Conservation (phyloP, 1,140 invertebrate species). For the Pseudomyrmex pallidus region DNA sequence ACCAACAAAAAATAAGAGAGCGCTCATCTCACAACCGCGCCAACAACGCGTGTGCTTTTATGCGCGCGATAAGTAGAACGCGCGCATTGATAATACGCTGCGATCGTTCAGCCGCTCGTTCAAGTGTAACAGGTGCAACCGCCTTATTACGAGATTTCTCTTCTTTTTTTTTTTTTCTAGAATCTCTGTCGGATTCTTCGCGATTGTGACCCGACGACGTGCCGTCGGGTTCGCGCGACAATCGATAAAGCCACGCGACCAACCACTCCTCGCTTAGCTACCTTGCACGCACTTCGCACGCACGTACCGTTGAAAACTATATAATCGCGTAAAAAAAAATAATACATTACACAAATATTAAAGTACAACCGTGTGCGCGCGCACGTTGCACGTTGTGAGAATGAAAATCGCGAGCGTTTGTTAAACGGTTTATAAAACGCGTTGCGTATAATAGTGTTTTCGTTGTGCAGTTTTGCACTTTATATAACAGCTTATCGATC, state of each 20-base stretch:
- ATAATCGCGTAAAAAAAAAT: neutral
- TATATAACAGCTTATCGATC: constrained; percentile 22
- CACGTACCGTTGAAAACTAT: constrained; percentile 66
- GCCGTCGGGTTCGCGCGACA: constrained; percentile 29
- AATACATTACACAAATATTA: no score
- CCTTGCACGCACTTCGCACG: constrained; percentile 40
- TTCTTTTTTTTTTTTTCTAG: constrained; percentile 36
- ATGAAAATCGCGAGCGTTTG: no score
- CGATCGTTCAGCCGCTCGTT: constrained; percentile 40
- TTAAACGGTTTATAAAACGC: neutral
- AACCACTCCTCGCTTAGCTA: constrained; percentile 2
- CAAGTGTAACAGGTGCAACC: constrained; percentile 69
- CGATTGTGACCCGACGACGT: neutral
- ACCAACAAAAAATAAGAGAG: neutral
- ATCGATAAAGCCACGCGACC: constrained; percentile 73
- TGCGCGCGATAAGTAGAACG: constrained; percentile 55
- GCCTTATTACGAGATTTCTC: constrained; percentile 56
- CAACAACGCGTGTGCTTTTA: neutral
- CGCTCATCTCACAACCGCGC: neutral
- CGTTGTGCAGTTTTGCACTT: neutral
- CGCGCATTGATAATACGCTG: constrained; percentile 49
- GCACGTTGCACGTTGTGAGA: no score
- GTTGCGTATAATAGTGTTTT: no score
- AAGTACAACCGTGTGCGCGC: neutral
- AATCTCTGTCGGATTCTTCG: neutral